These are phyloP conservation scores for Zalophus californianus DNA, from an alignment of 2,797 vertebrate genomes.

Conservation along the genomic window DNA sequence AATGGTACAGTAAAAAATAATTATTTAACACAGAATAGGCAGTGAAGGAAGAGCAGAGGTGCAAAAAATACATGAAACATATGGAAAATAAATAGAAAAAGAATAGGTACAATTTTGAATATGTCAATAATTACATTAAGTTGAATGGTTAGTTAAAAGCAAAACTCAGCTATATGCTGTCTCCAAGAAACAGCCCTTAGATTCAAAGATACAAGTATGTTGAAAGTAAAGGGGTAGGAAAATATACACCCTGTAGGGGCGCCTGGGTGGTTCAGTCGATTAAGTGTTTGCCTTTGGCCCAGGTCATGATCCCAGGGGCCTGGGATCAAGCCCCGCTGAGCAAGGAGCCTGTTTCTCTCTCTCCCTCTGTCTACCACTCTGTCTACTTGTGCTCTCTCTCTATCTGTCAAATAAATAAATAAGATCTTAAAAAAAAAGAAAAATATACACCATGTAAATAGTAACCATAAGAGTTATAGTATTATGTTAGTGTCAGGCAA, in stretches of 20 bases:
- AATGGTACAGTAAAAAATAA: neutral
- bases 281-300: too few species aligned
- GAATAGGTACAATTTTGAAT: neutral
- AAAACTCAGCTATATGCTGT: neutral
- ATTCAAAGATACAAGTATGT: neutral
- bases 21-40: neutral
- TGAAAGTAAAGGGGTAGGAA: constrained; percentile 5
- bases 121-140: neutral
- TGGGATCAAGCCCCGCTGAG: too few species aligned
- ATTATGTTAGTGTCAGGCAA: neutral
- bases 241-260: neutral
- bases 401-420: too few species aligned
- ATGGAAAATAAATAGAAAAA: constrained; percentile 30
- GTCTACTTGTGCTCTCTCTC: too few species aligned
- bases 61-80: neutral
- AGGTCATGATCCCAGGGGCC: too few species aligned
- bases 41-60: neutral
- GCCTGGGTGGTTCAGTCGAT: too few species aligned
- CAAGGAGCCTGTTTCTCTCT: too few species aligned
- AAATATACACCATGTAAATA: neutral
- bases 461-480: neutral
- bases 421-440: neutral
- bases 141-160: neutral
- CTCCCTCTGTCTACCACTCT: too few species aligned
- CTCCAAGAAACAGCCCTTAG: neutral